Evolutionary conservation across 2,113 vertebrate genomes (phyloP).

Genomic region (Cercopithecus mona): DNA sequence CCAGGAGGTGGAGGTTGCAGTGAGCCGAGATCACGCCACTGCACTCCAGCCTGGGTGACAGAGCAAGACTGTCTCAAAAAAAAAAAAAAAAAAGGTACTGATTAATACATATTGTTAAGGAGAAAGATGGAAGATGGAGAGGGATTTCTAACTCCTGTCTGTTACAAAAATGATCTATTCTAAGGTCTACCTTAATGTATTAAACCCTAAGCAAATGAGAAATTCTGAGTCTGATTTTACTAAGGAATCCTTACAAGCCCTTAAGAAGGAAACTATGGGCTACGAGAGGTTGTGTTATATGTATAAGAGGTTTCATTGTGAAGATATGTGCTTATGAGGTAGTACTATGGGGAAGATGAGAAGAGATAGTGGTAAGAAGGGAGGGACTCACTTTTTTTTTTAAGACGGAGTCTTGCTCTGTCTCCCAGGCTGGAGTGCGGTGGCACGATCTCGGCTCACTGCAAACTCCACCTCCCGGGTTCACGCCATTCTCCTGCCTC

Average conservation of each 20-base stretch:
- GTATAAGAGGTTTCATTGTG: background rate
- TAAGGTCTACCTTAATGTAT: background rate
- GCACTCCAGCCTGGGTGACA: too few species aligned
- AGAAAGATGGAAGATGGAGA: background rate
- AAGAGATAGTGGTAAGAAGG: background rate
- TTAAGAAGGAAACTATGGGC: conserved; percentile 5
- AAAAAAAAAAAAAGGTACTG: too few species aligned
- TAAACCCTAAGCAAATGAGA: background rate
- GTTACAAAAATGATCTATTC: background rate
- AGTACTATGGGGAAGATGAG: background rate
- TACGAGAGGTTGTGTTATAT: background rate
- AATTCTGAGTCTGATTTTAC: conserved; percentile 32
- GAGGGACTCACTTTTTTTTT: background rate
- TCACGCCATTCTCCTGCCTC: too few species aligned
- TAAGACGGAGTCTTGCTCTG: too few species aligned
- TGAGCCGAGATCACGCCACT: too few species aligned
- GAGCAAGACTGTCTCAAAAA: too few species aligned
- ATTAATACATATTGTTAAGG: background rate
- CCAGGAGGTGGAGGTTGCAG: too few species aligned
- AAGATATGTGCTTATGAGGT: background rate
- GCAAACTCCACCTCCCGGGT: too few species aligned
- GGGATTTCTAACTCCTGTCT: background rate
- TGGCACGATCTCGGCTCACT: too few species aligned
- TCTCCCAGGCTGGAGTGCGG: too few species aligned
- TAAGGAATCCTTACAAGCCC: background rate